Percentiles rank a stretch among this genome's conserved stretches.
These are phyloP conservation scores for Drosophila tripunctata DNA, from an alignment of 2,888 invertebrate genomes.

Conservation along the genomic window DNA sequence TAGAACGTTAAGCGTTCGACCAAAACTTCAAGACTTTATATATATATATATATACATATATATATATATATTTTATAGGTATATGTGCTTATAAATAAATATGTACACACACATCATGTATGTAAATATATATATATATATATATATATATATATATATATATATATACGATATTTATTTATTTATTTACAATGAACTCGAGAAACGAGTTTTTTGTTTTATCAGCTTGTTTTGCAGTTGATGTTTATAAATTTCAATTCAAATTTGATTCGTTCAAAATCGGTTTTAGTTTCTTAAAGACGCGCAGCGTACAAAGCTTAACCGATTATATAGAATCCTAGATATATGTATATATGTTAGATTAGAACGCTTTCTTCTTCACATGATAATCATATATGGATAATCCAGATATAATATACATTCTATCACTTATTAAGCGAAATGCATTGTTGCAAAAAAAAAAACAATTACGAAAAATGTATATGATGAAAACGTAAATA, in stretches of 20 bases:
- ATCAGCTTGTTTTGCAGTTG: slow-evolving; percentile 9
- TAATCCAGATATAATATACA: slow-evolving; percentile 13
- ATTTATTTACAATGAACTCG: slow-evolving; percentile 34
- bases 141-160: not conserved
- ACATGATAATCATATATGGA: not conserved
- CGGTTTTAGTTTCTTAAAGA: slow-evolving; percentile 12
- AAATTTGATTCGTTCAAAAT: slow-evolving; percentile 3
- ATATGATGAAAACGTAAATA: slow-evolving; percentile 7
- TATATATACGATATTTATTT: slow-evolving; percentile 8
- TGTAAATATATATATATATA: slow-evolving; percentile 2
- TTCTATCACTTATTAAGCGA: slow-evolving; percentile 67
- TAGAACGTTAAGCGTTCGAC: slow-evolving; percentile 22
- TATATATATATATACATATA: not conserved
- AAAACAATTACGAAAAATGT: not conserved
- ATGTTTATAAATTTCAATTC: slow-evolving; percentile 1
- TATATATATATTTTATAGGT: too few species aligned
- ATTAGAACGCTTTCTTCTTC: not conserved
- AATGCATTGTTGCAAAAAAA: slow-evolving; percentile 63
- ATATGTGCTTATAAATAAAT: not conserved
- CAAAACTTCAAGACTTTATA: slow-evolving; percentile 23
- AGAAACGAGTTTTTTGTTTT: slow-evolving; percentile 17
- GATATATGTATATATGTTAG: too few species aligned
- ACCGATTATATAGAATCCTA: slow-evolving; percentile 23
- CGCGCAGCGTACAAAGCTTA: slow-evolving; percentile 53
- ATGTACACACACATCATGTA: too few species aligned